Conservation (phyloP, 2,113 vertebrate species). For the Strigops habroptila region DNA sequence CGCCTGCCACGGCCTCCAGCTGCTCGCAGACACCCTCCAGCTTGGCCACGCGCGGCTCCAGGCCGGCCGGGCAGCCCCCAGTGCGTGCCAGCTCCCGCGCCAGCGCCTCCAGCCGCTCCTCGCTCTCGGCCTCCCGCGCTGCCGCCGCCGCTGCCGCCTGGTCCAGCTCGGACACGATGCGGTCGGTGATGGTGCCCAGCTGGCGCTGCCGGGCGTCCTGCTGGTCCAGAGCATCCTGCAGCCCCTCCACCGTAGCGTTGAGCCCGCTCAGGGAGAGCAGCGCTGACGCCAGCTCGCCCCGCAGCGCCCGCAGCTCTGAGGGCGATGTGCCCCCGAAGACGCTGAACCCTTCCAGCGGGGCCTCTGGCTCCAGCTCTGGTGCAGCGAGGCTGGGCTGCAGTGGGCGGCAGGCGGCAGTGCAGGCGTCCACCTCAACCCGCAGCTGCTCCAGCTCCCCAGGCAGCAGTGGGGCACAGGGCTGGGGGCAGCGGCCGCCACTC, state of each 20-base stretch:
- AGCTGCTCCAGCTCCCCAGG: constrained; percentile 79
- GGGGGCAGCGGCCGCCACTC: constrained; percentile 69
- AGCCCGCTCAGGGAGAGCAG: constrained; percentile 79
- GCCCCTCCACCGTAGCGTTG: constrained; percentile 81
- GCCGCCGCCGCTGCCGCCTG: constrained; percentile 76
- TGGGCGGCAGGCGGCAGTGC: background rate
- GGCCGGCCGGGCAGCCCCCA: constrained; percentile 63
- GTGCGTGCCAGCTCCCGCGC: constrained; percentile 67
- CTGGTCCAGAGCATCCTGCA: constrained; percentile 78
- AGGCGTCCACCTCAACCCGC: constrained; percentile 79
- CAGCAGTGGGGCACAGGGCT: constrained; percentile 78
- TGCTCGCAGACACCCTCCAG: constrained; percentile 84
- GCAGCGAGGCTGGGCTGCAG: constrained; percentile 23
- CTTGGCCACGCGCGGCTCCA: constrained; percentile 80
- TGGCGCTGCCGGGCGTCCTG: constrained; percentile 77
- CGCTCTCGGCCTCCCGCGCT: constrained; percentile 72
- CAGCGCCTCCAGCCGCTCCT: constrained; percentile 71
- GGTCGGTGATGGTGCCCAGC: constrained; percentile 74
- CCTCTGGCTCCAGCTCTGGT: constrained; percentile 10
- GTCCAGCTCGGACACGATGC: constrained; percentile 82
- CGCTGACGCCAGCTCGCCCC: constrained; percentile 78
- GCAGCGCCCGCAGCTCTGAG: constrained; percentile 80
- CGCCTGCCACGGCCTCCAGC: constrained; percentile 77
- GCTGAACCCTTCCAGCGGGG: constrained; percentile 78
- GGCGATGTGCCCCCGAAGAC: constrained; percentile 71